phyloP scores from a whole-genome alignment of 2,797 vertebrate species.

The Myotis vivesi region DNA sequence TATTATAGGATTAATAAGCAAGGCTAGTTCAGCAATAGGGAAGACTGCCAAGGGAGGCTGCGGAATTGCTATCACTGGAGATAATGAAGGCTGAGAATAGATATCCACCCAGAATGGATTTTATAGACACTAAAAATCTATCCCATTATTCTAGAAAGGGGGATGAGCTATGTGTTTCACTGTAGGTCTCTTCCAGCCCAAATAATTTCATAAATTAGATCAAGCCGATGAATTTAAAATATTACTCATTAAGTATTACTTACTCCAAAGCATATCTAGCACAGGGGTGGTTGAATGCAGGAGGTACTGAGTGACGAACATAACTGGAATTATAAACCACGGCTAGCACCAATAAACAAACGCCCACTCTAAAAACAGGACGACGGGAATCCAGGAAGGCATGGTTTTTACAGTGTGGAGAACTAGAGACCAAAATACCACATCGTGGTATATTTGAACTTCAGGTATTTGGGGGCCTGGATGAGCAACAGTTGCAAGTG shows the following conservation, averaged over 20 bases:
- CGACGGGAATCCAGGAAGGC: neutral
- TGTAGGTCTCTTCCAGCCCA: slow-evolving; percentile 51
- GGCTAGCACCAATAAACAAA: neutral
- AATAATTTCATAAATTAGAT: slow-evolving; percentile 72
- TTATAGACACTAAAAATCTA: slow-evolving; percentile 73
- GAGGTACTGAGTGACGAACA: neutral
- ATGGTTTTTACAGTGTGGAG: neutral
- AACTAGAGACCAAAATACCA: slow-evolving; percentile 15
- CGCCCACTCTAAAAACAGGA: neutral
- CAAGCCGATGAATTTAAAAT: slow-evolving; percentile 62
- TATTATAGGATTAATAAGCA: slow-evolving; percentile 69
- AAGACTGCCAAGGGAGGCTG: slow-evolving; percentile 60
- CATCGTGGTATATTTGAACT: neutral
- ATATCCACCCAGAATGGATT: slow-evolving; percentile 70
- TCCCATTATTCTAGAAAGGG: slow-evolving; percentile 43
- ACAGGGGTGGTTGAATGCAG: neutral
- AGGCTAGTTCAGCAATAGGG: slow-evolving; percentile 63
- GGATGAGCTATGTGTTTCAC: slow-evolving; percentile 56
- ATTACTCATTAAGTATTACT: slow-evolving; percentile 60
- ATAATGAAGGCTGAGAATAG: slow-evolving; percentile 72
- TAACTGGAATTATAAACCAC: neutral
- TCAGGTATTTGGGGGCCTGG: neutral
- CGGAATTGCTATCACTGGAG: slow-evolving; percentile 60
- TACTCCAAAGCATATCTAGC: neutral
- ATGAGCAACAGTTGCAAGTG: neutral